These are phyloP conservation scores for Lepus europaeus DNA, from an alignment of 2,113 vertebrate genomes.

Conservation along the genomic window DNA sequence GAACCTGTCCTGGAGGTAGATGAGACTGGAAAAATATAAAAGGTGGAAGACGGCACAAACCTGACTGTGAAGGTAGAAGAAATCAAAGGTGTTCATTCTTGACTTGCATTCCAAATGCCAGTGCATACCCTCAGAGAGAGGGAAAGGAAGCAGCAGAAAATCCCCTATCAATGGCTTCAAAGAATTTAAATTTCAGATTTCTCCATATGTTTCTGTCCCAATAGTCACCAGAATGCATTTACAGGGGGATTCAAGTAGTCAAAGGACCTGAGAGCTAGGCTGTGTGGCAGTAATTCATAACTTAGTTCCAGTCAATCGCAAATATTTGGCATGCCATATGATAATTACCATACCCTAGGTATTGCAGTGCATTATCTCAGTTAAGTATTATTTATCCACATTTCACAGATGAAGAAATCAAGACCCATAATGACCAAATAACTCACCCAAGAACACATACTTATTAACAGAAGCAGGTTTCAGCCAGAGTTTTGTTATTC, in stretches of 20 bases:
- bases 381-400: neutral
- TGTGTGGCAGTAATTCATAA: neutral
- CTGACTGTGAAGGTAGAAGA: neutral
- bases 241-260: neutral
- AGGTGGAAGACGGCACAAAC: neutral
- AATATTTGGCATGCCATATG: conserved; percentile 20
- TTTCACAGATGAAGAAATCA: neutral
- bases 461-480: conserved; percentile 24
- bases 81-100: neutral
- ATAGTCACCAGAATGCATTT: neutral
- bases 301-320: conserved; percentile 41
- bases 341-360: neutral
- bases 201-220: neutral
- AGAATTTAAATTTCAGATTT: neutral
- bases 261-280: conserved; percentile 1
- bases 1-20: neutral
- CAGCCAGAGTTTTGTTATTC: neutral
- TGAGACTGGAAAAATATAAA: conserved; percentile 15
- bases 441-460: neutral
- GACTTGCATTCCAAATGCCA: neutral
- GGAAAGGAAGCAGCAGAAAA: neutral
- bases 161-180: neutral
- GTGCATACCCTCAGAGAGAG: neutral
- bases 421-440: neutral
- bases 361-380: neutral